phyloP scores from a whole-genome alignment of 2,113 vertebrate species.

The Leucosticte australis region DNA sequence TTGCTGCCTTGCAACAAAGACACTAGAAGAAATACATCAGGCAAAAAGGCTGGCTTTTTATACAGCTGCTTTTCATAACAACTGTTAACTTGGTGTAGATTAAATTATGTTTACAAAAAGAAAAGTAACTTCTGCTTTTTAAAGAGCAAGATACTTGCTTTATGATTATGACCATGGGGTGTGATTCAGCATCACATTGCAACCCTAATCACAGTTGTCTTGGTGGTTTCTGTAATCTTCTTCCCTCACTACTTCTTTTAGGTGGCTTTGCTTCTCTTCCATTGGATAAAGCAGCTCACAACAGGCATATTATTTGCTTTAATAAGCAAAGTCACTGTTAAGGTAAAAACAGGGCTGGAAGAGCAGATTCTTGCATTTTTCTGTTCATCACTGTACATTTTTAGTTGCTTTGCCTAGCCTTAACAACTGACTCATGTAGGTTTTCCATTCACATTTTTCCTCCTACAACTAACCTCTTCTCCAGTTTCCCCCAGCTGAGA shows the following conservation, averaged over 20 bases:
- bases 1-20: background rate
- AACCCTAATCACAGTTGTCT: background rate
- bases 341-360: background rate
- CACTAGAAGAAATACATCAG: background rate
- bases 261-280: background rate
- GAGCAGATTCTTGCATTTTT: background rate
- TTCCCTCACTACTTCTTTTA: background rate
- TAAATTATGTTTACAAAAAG: background rate
- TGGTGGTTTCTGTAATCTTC: background rate
- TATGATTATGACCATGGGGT: background rate
- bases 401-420: background rate
- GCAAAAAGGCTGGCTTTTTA: background rate
- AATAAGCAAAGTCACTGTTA: background rate
- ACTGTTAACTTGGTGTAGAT: background rate
- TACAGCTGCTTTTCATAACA: background rate
- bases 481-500: background rate
- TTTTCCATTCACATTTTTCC: background rate
- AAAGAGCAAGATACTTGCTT: background rate
- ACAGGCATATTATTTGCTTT: background rate
- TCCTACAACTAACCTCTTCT: background rate
- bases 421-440: background rate
- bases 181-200: slow-evolving; percentile 12
- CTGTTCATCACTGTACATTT: background rate
- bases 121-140: background rate
- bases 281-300: background rate